Percentiles rank a stretch among this genome's conserved stretches.
phyloP scores from a whole-genome alignment of 2,888 invertebrate species.

The Pachliopta kotzebuea region DNA sequence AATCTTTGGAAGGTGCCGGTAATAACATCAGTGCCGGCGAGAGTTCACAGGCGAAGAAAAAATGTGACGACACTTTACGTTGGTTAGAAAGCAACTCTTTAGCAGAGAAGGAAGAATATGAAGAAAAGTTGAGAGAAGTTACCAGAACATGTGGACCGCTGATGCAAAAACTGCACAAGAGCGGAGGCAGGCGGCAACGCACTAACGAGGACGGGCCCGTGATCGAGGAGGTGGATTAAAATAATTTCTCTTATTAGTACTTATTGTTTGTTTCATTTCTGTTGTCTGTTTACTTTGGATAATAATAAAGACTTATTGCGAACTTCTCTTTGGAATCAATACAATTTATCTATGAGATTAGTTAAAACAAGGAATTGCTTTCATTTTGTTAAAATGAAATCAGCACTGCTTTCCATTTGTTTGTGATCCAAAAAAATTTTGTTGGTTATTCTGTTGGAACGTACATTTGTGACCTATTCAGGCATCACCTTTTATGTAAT shows the following conservation, averaged over 20 bases:
- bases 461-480: no score
- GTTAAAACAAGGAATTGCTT: no score
- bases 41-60: slow-evolving; percentile 67
- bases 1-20: slow-evolving; percentile 82
- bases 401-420: no score
- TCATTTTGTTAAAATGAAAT: no score
- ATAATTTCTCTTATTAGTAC: neutral
- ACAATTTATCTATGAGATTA: no score
- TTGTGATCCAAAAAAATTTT: no score
- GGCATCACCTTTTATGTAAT: no score
- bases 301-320: neutral
- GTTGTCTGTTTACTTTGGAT: neutral
- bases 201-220: slow-evolving; percentile 63
- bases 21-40: slow-evolving; percentile 81
- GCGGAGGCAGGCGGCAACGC: slow-evolving; percentile 41
- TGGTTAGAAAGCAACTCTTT: slow-evolving; percentile 85
- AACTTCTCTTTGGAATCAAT: neutral
- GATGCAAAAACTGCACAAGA: slow-evolving; percentile 79
- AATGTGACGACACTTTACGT: slow-evolving; percentile 79
- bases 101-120: slow-evolving; percentile 85
- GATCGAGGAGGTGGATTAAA: slow-evolving; percentile 81
- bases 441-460: no score
- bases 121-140: slow-evolving; percentile 72
- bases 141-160: slow-evolving; percentile 63
- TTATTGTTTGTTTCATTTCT: neutral